Conservation (phyloP, 92 coral and sea anemone genomes). For the Phenganax subtilis region DNA sequence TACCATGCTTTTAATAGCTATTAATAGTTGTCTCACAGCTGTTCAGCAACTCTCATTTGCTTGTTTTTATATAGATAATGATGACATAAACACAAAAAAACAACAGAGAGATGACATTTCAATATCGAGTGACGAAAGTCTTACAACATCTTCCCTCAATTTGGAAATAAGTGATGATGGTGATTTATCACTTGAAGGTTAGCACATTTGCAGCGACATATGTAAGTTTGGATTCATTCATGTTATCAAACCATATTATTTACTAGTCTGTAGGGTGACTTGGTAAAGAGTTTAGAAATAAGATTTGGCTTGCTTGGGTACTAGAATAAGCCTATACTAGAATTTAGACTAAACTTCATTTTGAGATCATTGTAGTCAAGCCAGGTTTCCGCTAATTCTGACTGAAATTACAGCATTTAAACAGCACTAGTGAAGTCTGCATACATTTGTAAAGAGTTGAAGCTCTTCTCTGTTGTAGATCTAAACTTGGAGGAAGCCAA, state of each 20-base stretch:
- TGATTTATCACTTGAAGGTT: constrained; percentile 30
- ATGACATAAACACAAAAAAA: not conserved
- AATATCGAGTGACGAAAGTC: constrained; percentile 21
- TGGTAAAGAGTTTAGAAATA: not conserved
- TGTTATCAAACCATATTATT: not conserved
- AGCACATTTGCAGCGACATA: not conserved
- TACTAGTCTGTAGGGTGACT: not conserved
- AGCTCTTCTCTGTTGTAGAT: not conserved
- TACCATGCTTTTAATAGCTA: not conserved
- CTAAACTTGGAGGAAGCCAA: not conserved
- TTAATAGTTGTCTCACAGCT: not conserved
- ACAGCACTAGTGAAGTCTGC: no score
- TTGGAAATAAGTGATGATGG: constrained; percentile 25
- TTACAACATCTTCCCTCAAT: constrained; percentile 10
- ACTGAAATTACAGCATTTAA: no score
- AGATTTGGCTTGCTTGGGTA: no score
- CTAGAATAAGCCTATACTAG: no score
- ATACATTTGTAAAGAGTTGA: no score
- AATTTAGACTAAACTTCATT: no score
- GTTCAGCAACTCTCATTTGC: not conserved
- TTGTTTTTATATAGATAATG: not conserved
- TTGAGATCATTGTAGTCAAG: no score
- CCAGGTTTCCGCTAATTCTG: no score
- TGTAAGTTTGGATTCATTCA: no score
- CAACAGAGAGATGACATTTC: not conserved